Conservation (phyloP, 1,140 invertebrate species). For the Neodiprion virginianus region DNA sequence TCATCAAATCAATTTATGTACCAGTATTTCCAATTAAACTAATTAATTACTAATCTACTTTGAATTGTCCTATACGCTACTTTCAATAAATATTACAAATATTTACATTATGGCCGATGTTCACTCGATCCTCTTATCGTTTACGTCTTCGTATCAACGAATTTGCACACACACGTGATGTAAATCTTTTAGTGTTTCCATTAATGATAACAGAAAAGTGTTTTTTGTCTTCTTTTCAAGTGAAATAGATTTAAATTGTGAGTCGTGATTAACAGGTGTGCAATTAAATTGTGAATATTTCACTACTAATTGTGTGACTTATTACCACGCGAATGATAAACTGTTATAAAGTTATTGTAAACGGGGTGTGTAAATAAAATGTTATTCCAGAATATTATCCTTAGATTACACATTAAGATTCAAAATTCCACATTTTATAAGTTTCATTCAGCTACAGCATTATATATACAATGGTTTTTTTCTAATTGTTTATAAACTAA, state of each 20-base stretch:
- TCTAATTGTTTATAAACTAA: constrained; percentile 9
- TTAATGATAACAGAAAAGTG: background rate
- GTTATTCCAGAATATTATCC: constrained; percentile 27
- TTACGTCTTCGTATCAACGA: background rate
- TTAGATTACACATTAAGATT: constrained; percentile 29
- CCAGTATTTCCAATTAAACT: constrained; percentile 33
- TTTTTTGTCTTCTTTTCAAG: background rate
- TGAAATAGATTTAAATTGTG: too few relatives aligned
- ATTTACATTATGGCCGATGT: constrained; percentile 47
- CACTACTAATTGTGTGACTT: too few relatives aligned
- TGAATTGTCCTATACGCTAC: constrained; percentile 22
- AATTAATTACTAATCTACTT: constrained; percentile 38
- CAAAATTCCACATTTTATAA: background rate
- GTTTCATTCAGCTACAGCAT: constrained; percentile 4
- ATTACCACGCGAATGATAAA: too few relatives aligned
- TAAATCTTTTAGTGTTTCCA: background rate
- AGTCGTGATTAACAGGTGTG: background rate
- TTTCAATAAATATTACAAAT: constrained; percentile 62
- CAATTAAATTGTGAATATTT: background rate
- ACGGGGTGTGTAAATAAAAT: background rate
- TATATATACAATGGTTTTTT: constrained; percentile 53
- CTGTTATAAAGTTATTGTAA: constrained; percentile 3
- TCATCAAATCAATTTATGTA: constrained; percentile 21
- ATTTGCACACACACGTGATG: background rate
- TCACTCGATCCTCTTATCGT: background rate